Base-by-base conservation (phyloP, 1,140 invertebrate species). In the Cherax quadricarinatus region DNA sequence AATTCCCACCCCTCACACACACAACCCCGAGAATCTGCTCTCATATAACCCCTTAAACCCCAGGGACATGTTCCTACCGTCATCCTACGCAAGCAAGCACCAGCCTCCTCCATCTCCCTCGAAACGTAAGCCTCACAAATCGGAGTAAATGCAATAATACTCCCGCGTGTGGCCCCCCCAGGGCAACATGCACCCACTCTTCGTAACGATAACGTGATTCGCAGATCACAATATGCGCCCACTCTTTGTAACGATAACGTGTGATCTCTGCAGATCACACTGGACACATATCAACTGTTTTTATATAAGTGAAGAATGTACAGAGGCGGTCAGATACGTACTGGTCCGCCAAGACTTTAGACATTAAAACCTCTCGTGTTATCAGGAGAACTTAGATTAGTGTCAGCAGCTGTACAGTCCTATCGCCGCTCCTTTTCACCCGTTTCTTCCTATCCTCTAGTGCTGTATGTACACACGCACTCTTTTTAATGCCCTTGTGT, bases 381-480 rank as follows among this genome's bases (percentile, higher is more conserved):
- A 66, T 89, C 80, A 66, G 89, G 83, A 86, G 84, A 86, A 75
- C 41, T 81, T 73, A 86, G 80, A 70, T n/a, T 92, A 92, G 91
- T 51, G 85, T 73, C 86, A 87, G 79, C 91, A 73, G 75, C 75
- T 89, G 88, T 90, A 93, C 92, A 89, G 92, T 88, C 84, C 30
- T 93, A 83, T 87, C 60, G 60, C 88, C 92, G 30, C 87, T 49
- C 53, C 30, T 41, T 57, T 14, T n/a, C n/a, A n/a, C n/a, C 83
- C 75, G 70, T 70, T 66, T 79, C 86, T 87, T 73, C 78, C 83
- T 86, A 79, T 81, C 91, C 91, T 89, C 86, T 92, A 78, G 91
- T 92, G 91, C 91, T 89, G 86, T 92, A 92, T 80, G 86, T 93
- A 93, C 91, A 93, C 92, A 88, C 88, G 88, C 6, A 90, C 92